Conservation (phyloP, 2,888 invertebrate genomes). For the Hirtodrosophila duncani region DNA sequence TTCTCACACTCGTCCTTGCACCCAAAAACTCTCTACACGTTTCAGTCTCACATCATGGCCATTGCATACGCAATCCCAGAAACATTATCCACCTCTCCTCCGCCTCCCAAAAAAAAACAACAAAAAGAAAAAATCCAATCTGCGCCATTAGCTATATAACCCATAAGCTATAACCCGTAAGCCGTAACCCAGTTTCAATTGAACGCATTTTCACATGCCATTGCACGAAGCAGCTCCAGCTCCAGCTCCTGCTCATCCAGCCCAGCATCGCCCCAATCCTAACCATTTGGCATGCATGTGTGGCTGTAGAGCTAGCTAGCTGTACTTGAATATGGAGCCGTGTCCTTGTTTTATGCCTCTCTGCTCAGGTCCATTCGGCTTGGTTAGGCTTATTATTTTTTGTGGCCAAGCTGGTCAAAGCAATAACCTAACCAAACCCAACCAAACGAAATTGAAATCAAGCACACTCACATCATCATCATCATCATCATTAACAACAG, state of each 20-base stretch:
- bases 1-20: no score
- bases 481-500: background rate
- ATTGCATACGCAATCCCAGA: no score
- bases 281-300: slow-evolving; percentile 37
- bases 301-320: no score
- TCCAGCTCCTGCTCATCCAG: background rate
- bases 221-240: slow-evolving; percentile 39
- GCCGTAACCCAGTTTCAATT: slow-evolving; percentile 71
- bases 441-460: slow-evolving; percentile 71
- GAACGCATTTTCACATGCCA: slow-evolving; percentile 72
- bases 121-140: slow-evolving; percentile 39
- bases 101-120: slow-evolving; percentile 1
- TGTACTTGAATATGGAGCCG: no score
- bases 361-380: background rate
- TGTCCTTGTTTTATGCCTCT: slow-evolving; percentile 23
- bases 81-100: no score
- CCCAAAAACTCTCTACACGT: no score
- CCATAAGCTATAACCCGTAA: slow-evolving; percentile 59
- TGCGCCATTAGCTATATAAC: slow-evolving; percentile 62
- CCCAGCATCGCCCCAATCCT: background rate
- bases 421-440: slow-evolving; percentile 63
- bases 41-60: no score
- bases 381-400: slow-evolving; percentile 38
- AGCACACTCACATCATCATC: slow-evolving; percentile 44
- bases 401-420: slow-evolving; percentile 39